Evolutionary conservation across 2,113 vertebrate genomes (phyloP).

Genomic region (Coregonus clupeaformis): DNA sequence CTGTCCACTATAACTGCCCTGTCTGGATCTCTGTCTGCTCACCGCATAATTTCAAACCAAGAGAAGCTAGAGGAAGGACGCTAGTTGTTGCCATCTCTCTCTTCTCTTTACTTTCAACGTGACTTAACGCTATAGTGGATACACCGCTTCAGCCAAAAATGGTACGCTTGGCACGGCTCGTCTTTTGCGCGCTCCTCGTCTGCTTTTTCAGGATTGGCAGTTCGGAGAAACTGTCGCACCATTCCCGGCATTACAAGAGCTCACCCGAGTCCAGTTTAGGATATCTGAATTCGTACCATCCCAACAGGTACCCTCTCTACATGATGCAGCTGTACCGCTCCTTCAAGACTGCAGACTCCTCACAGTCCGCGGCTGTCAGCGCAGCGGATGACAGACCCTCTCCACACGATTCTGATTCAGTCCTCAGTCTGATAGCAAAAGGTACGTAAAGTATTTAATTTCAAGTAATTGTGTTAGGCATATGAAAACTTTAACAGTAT

Average conservation of each 20-base stretch:
- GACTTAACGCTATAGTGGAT: background rate
- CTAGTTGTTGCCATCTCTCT: conserved; percentile 1
- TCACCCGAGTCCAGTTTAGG: conserved; percentile 10
- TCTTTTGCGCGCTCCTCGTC: conserved; percentile 21
- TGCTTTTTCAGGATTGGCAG: conserved; percentile 15
- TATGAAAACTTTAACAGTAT: background rate
- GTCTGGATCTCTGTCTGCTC: conserved; percentile 48
- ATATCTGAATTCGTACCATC: conserved; percentile 34
- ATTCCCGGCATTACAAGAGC: conserved; percentile 3
- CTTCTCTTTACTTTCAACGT: conserved; percentile 4
- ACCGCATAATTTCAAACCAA: conserved; percentile 56
- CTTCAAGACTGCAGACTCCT: too few relatives aligned
- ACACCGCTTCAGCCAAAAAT: conserved; percentile 32
- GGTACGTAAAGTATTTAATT: conserved; percentile 67
- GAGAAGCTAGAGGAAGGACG: conserved; percentile 50
- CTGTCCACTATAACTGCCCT: conserved; percentile 75
- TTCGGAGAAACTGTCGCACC: background rate
- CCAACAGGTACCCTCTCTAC: conserved; percentile 69
- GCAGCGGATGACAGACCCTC: conserved; percentile 32
- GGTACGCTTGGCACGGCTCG: conserved; percentile 23
- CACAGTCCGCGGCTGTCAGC: too few relatives aligned
- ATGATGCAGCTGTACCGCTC: conserved; percentile 85
- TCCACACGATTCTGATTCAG: conserved; percentile 66
- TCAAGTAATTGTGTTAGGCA: background rate
- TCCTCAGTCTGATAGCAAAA: conserved; percentile 78